Evolutionary conservation across 64 coral and sea anemone species (phyloP), one percentile per base, ranked within the genome.

Genomic region (Trachythela sp.): DNA sequence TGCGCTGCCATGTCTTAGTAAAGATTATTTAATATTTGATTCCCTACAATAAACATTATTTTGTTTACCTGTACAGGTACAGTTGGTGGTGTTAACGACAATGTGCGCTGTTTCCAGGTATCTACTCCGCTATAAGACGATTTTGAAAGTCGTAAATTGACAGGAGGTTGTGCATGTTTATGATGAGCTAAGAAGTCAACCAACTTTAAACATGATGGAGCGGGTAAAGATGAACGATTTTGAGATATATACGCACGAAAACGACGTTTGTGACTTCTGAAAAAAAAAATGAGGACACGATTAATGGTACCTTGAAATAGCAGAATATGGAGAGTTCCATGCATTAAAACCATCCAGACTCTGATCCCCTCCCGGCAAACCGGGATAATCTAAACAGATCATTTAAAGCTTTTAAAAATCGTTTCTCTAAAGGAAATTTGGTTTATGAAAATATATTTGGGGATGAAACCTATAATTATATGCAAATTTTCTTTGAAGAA

Each of bases 141-240:
- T 88, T 99, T 99, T 22, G 96, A 94, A 39, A 94, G 84, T 40
- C 96, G 91, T 48, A 99, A 88, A 87, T 99, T 99, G 14, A 99
- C 96, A n/a, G 96, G 93, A 39, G 96, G 96, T n/a, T 99, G 96
- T 4, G 96, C 91, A 36, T 99, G 94, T 48, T 99, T 99, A 84
- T 99, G 94, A 48, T 93, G 89, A 83, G 93, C 85, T 48, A 99
- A 86, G 35, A 99, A 99, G 77, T 99, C 96, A 39, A 99, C 70
- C 39, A 99, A 49, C 40, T 99, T 99, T 2, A 99, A 89, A n/a
- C 85, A 88, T 75, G 89, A 75, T 39, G 93, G 93, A 77, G 96
- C 91, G 27, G 72, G 34, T 30, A 80, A 36, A 35, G 37, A 35
- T 15, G 15, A 13, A 17, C 75, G 75, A 22, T 80, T 80, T 36